A percentile compares a stretch with the other conserved stretches of the same genome.
Evolutionary conservation across 2,797 vertebrate species (phyloP).

Genomic region (Zonotrichia albicollis): DNA sequence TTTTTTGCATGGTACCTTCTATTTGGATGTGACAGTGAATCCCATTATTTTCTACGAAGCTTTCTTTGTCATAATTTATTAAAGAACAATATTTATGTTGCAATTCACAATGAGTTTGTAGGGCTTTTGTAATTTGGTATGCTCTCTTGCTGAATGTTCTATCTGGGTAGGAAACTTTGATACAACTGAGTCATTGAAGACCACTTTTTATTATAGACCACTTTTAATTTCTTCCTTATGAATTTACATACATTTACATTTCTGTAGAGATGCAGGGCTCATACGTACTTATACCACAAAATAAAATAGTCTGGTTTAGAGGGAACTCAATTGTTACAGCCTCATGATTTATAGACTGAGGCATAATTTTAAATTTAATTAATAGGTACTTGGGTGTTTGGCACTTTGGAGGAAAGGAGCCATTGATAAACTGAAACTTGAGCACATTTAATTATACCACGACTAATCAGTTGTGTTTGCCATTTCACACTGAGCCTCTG

Average conservation of each 20-base stretch:
- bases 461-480: not conserved
- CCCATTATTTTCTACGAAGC: not conserved
- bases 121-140: not conserved
- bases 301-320: not conserved
- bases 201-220: not conserved
- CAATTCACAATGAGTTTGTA: not conserved
- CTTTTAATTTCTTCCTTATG: not conserved
- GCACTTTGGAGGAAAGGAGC: not conserved
- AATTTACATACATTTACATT: not conserved
- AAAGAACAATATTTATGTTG: not conserved
- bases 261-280: not conserved
- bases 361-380: slow-evolving; percentile 9
- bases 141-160: not conserved
- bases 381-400: not conserved
- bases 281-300: not conserved
- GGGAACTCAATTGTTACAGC: not conserved
- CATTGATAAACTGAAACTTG: not conserved
- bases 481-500: not conserved
- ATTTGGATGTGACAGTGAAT: not conserved
- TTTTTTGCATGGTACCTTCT: not conserved
- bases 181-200: not conserved
- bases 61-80: not conserved
- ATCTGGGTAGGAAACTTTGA: not conserved
- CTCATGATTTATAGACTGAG: not conserved
- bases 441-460: not conserved